Percentiles rank a stretch among this genome's conserved stretches.
These are phyloP conservation scores for Thaumetopoea pityocampa DNA, from an alignment of 1,140 invertebrate species.

Conservation along the genomic window DNA sequence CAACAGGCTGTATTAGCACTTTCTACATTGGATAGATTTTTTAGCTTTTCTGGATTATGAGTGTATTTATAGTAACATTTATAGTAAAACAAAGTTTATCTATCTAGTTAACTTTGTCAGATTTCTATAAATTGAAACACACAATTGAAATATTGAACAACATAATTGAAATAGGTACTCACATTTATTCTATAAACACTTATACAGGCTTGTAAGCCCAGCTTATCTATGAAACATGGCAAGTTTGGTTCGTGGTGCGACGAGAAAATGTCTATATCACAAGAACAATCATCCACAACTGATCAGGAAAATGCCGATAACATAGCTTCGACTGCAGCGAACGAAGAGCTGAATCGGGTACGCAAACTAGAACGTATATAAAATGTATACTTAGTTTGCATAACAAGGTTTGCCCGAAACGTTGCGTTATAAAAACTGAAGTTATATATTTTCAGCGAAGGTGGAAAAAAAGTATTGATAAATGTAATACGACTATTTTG, in stretches of 20 bases:
- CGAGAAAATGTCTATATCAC: conserved; percentile 21
- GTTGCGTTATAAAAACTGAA: no score
- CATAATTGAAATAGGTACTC: neutral
- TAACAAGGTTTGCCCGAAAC: no score
- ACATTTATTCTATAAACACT: conserved; percentile 6
- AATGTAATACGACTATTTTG: no score
- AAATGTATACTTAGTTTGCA: no score
- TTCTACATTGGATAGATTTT: no score
- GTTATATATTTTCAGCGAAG: no score
- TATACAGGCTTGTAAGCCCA: conserved; percentile 43
- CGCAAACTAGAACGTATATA: conserved; percentile 18
- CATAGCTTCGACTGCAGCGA: conserved; percentile 24
- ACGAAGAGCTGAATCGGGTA: conserved; percentile 44
- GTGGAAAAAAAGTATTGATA: no score
- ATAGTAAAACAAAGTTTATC: no score
- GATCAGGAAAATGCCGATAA: conserved; percentile 19
- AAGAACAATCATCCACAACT: conserved; percentile 15
- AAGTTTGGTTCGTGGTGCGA: conserved; percentile 18
- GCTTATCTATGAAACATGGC: conserved; percentile 25
- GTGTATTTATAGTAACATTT: no score
- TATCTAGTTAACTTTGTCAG: no score
- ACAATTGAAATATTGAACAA: neutral
- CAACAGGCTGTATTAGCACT: no score
- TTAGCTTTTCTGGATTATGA: no score
- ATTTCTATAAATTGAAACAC: neutral